phyloP scores from a whole-genome alignment of 2,113 vertebrate genomes.

The Ceyx cyanopectus region DNA sequence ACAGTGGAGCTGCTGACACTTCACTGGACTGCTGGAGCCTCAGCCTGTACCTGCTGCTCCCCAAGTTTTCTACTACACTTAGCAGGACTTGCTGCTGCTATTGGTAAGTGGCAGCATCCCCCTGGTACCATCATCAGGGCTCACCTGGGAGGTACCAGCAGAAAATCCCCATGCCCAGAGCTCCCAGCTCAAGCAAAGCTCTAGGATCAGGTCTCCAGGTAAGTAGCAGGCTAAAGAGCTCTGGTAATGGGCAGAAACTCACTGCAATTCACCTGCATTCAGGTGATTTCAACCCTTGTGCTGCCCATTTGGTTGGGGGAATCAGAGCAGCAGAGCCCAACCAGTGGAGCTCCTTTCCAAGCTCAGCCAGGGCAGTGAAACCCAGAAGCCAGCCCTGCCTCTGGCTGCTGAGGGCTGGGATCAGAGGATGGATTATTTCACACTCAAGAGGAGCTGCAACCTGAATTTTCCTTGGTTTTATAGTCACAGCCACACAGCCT shows the following conservation, averaged over 20 bases:
- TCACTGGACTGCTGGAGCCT: neutral
- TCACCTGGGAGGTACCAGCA: fast-evolving
- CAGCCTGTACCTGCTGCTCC: neutral
- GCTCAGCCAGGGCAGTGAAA: neutral
- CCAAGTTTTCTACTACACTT: neutral
- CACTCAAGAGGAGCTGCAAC: neutral
- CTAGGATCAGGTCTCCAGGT: neutral
- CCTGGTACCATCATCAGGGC: fast-evolving
- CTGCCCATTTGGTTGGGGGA: neutral
- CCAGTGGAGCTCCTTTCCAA: fast-evolving
- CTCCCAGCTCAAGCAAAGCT: neutral
- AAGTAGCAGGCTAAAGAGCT: neutral
- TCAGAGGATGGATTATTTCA: fast-evolving
- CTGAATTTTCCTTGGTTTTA: neutral
- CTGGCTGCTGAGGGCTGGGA: too few relatives aligned
- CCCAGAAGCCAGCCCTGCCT: neutral
- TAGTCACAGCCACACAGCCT: neutral
- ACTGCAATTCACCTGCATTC: fast-evolving
- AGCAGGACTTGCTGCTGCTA: neutral
- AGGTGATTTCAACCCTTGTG: neutral
- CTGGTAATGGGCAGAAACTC: neutral
- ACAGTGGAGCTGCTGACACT: neutral
- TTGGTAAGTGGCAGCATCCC: neutral
- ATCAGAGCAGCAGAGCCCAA: neutral
- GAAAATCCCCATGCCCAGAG: neutral